Evolutionary conservation across 2,797 vertebrate genomes (phyloP), one percentile per base, ranked within the genome.

Genomic region (Balearica regulorum): DNA sequence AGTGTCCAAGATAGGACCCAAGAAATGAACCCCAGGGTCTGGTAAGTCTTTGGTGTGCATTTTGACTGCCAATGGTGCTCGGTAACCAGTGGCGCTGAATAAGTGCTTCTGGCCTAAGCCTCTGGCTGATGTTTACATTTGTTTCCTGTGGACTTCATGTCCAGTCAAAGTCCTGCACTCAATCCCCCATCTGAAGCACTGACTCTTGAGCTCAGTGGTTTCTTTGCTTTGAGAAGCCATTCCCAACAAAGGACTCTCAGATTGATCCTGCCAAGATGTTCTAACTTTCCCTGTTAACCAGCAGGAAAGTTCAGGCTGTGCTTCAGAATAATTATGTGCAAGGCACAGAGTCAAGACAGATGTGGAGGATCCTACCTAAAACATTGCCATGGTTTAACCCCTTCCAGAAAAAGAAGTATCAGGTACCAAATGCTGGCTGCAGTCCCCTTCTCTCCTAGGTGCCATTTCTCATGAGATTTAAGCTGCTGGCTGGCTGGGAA

Each of bases 171-270:
- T 61, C 61, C 51, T 2, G 4, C 22, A 13, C 15, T 28, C 3
- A 0, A 1, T 53, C 1, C 0, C 26, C 70, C 26, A 11, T 5
- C n/a, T 41, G 16, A 70, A 25, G 19, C 61, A 31, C 29, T 83
- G 83, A 24, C 22, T 91, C 31, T 79, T 1, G 7, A 81, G n/a
- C 53, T 72, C 26, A 1, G 15, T 5, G 11, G 3, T 44, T 89
- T 87, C 60, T 43, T 43, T 87, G 61, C 61, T 75, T 77, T 62
- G 33, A 60, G 33, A 87, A 75, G 33, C 17, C 39, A 11, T 79
- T 93, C 54, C 66, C 58, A 64, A 25, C 37, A 20, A 8, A 89
- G 33, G 46, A 41, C 20, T 41, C 49, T 43, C 37, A 44, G 71
- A 43, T 2, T 10, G n/a, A 84, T 84, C 41, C 66, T 82, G 61